These are phyloP conservation scores for Lepisosteus osseus DNA, from an alignment of 2,113 vertebrate species.

Conservation along the genomic window DNA sequence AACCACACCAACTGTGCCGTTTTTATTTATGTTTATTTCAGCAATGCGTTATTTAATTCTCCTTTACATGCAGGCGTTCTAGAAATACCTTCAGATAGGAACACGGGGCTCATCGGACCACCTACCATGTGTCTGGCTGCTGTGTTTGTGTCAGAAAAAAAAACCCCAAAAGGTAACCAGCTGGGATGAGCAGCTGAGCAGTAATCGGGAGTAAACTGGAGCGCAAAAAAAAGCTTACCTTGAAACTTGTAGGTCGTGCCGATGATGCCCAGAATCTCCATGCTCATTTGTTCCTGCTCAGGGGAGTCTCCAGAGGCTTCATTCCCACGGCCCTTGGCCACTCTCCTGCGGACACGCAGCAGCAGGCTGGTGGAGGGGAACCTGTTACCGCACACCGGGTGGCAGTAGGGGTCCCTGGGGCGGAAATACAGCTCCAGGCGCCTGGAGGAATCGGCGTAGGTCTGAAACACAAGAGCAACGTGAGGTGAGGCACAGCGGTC, in stretches of 20 bases:
- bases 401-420: slow-evolving; percentile 90
- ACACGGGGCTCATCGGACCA: too few relatives aligned
- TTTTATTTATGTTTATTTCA: too few relatives aligned
- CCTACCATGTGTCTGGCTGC: too few relatives aligned
- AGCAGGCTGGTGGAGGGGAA: slow-evolving; percentile 84
- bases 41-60: too few relatives aligned
- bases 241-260: slow-evolving; percentile 92
- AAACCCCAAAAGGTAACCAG: too few relatives aligned
- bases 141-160: too few relatives aligned
- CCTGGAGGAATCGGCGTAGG: slow-evolving; percentile 76
- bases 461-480: slow-evolving; percentile 50
- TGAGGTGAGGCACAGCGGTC: not conserved
- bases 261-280: slow-evolving; percentile 81
- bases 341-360: slow-evolving; percentile 69
- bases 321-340: slow-evolving; percentile 52
- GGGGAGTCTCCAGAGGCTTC: slow-evolving; percentile 15
- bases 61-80: too few relatives aligned
- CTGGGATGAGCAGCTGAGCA: too few relatives aligned
- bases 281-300: slow-evolving; percentile 53
- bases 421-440: slow-evolving; percentile 89
- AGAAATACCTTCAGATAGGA: too few relatives aligned
- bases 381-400: slow-evolving; percentile 86
- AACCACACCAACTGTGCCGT: too few relatives aligned
- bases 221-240: slow-evolving; percentile 55
- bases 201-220: too few relatives aligned